Evolutionary conservation across 2,113 vertebrate genomes (phyloP).

Genomic region (Rhizomys pruinosus): DNA sequence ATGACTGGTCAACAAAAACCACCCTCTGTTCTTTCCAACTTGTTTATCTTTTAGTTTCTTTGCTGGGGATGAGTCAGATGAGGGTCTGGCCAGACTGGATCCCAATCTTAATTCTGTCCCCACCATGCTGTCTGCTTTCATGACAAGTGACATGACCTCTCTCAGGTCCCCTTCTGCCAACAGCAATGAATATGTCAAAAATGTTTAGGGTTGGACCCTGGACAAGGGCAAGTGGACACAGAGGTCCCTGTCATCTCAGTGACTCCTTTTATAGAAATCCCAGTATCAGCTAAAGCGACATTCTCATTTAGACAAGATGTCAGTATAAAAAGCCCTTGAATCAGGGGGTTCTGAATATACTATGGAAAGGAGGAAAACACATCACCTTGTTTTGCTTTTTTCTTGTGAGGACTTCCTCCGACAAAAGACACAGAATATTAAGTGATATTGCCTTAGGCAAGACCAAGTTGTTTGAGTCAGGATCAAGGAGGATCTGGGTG

Average conservation of each 20-base stretch:
- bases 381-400: background rate
- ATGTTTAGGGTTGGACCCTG: background rate
- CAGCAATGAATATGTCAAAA: background rate
- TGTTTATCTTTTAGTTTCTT: slow-evolving; percentile 43
- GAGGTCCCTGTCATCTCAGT: background rate
- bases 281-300: background rate
- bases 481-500: background rate
- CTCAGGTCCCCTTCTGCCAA: slow-evolving; percentile 3
- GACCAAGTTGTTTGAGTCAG: no score
- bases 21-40: slow-evolving; percentile 52
- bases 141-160: background rate
- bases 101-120: background rate
- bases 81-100: background rate
- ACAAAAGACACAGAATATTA: no score
- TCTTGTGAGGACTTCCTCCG: background rate
- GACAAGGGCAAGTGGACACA: background rate
- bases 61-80: slow-evolving; percentile 8
- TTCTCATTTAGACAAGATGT: background rate
- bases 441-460: background rate
- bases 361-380: background rate
- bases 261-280: background rate
- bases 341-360: background rate
- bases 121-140: background rate
- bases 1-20: slow-evolving; percentile 28
- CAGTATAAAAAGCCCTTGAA: background rate